These are phyloP conservation scores for Emmelina monodactyla DNA, from an alignment of 2,888 invertebrate species.

Conservation along the genomic window DNA sequence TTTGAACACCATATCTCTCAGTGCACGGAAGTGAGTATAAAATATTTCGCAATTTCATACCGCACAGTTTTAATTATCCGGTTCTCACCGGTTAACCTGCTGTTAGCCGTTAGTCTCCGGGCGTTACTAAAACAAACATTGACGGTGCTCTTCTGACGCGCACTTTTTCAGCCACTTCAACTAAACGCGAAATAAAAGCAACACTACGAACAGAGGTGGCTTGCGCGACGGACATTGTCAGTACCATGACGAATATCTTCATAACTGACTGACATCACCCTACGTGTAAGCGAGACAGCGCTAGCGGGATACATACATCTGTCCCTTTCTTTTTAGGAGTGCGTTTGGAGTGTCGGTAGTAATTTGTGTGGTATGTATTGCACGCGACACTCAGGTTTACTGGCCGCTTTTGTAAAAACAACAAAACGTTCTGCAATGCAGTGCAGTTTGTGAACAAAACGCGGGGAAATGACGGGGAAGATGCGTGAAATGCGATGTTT, in stretches of 20 bases:
- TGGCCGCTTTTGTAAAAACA: neutral
- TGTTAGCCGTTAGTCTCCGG: too few species aligned
- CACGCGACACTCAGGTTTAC: neutral
- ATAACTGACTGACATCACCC: too few species aligned
- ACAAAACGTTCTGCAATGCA: neutral
- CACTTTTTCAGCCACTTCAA: neutral
- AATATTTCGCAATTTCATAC: too few species aligned
- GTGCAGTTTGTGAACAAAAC: neutral
- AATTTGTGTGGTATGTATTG: neutral
- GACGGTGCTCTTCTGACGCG: neutral
- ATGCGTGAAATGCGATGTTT: too few species aligned
- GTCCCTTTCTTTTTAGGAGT: neutral
- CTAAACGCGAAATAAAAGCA: neutral
- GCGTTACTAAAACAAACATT: neutral
- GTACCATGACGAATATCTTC: too few species aligned
- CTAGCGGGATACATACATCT: neutral
- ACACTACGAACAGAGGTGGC: neutral
- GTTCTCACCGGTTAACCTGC: too few species aligned
- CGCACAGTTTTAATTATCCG: too few species aligned
- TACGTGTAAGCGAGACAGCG: neutral
- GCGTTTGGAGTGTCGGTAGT: neutral
- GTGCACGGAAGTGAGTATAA: too few species aligned
- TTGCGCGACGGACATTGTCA: too few species aligned
- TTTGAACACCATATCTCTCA: too few species aligned
- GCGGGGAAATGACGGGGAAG: too few species aligned